A percentile compares a stretch with the other conserved stretches of the same genome.
Evolutionary conservation across 2,113 vertebrate genomes (phyloP).

Genomic region (Dolichallabes microphthalmus): DNA sequence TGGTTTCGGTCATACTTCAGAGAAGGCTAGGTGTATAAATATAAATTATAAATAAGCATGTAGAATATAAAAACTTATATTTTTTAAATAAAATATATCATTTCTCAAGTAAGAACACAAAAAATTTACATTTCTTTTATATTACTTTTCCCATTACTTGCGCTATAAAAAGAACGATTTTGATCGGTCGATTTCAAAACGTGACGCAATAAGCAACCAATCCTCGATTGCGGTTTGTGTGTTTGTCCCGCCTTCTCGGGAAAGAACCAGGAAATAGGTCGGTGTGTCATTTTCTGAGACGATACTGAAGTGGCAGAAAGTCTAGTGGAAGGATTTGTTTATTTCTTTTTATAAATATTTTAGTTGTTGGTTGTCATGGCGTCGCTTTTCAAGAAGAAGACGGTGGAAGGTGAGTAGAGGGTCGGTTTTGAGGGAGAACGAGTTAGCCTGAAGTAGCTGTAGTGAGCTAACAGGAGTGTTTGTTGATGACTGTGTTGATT

Average conservation of each 20-base stretch:
- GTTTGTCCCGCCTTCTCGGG: conserved; percentile 20
- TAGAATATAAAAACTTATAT: not conserved
- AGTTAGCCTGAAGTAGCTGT: not conserved
- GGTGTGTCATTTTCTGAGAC: conserved; percentile 30
- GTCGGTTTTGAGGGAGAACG: conserved; percentile 9
- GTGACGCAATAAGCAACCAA: conserved; percentile 35
- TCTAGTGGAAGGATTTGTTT: not conserved
- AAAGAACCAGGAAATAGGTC: conserved; percentile 52
- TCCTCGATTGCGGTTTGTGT: not conserved
- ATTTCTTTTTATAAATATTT: not conserved
- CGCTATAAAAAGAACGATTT: not conserved
- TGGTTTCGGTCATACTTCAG: not conserved
- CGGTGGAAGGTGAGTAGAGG: conserved; percentile 76
- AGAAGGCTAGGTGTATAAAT: not conserved
- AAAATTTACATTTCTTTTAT: too few species aligned
- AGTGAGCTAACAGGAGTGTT: not conserved
- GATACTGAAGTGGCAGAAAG: not conserved
- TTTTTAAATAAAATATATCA: not conserved
- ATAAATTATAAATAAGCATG: not conserved
- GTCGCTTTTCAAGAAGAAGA: conserved; percentile 85
- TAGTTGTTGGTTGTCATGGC: conserved; percentile 65
- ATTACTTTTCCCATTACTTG: too few species aligned
- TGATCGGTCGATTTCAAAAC: conserved; percentile 20
- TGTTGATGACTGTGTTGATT: not conserved
- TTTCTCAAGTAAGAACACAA: not conserved